phyloP scores from a whole-genome alignment of 2,797 vertebrate genomes.

The Gadopsis marmoratus region DNA sequence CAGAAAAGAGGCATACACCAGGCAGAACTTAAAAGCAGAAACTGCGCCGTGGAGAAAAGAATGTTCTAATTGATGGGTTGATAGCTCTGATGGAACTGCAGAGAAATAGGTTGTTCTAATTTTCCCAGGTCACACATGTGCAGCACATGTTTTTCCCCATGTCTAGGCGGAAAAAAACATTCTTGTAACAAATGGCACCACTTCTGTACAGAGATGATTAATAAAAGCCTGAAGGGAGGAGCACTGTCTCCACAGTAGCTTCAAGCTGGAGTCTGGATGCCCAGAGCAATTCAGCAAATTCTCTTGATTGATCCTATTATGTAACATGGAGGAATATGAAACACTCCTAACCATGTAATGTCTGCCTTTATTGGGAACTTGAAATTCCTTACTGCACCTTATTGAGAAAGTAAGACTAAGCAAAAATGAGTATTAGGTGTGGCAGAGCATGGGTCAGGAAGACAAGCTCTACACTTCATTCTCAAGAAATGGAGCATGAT shows the following conservation, averaged over 20 bases:
- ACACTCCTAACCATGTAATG: conserved; percentile 7
- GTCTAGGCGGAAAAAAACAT: conserved; percentile 24
- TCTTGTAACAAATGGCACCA: conserved; percentile 46
- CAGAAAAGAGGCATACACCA: conserved; percentile 56
- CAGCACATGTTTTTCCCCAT: conserved; percentile 12
- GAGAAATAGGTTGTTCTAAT: conserved; percentile 35
- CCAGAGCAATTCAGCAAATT: conserved; percentile 24
- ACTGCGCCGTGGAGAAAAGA: conserved; percentile 31
- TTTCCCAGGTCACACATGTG: conserved; percentile 48
- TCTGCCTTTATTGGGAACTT: neutral
- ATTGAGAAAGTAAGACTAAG: conserved; percentile 9
- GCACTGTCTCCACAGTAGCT: conserved; percentile 24
- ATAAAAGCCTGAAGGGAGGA: conserved; percentile 38
- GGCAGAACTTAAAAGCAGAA: conserved; percentile 65
- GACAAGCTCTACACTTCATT: conserved; percentile 22
- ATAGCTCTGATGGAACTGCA: conserved; percentile 14
- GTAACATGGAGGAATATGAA: conserved; percentile 32
- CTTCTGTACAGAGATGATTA: conserved; percentile 22
- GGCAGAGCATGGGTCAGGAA: conserved; percentile 3
- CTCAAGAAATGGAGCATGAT: conserved; percentile 35
- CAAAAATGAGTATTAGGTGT: neutral
- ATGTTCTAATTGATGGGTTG: conserved; percentile 61
- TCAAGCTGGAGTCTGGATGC: conserved; percentile 25
- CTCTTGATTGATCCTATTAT: conserved; percentile 38
- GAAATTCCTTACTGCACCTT: conserved; percentile 14